Conservation (phyloP, 1,140 invertebrate genomes). For the Campoletis sonorensis region DNA sequence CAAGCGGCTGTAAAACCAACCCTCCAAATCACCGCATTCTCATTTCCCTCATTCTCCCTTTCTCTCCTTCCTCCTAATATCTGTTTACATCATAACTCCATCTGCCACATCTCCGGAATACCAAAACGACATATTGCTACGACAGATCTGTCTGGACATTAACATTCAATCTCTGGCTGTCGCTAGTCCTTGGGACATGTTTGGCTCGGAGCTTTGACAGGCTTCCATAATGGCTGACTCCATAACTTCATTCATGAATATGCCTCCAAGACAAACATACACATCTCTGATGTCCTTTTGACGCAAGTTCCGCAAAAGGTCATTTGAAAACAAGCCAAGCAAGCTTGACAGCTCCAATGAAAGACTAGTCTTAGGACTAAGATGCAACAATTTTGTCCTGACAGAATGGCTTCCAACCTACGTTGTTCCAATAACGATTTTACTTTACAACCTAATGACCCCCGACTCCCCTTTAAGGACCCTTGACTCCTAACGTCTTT, state of each 20-base stretch:
- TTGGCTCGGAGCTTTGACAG: background rate
- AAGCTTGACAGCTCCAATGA: constrained; percentile 5
- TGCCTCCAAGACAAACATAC: background rate
- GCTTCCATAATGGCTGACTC: background rate
- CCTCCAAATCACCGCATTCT: constrained; percentile 38
- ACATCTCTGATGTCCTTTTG: background rate
- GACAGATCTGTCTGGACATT: constrained; percentile 47
- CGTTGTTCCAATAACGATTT: constrained; percentile 38
- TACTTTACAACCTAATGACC: constrained; percentile 37
- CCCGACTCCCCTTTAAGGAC: background rate
- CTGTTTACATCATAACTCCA: background rate
- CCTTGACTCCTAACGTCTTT: background rate
- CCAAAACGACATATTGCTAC: constrained; percentile 26
- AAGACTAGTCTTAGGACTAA: background rate
- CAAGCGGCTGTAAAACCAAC: background rate
- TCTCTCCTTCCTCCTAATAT: background rate
- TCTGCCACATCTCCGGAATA: background rate
- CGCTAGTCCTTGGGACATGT: background rate
- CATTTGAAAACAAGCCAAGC: background rate
- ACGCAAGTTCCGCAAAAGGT: background rate
- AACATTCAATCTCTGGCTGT: constrained; percentile 31
- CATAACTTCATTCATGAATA: background rate
- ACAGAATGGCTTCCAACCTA: constrained; percentile 34
- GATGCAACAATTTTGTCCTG: constrained; percentile 34
- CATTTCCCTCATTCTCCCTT: background rate